Base-by-base conservation (phyloP, 2,888 invertebrate species). In the Spisula subtruncata region DNA sequence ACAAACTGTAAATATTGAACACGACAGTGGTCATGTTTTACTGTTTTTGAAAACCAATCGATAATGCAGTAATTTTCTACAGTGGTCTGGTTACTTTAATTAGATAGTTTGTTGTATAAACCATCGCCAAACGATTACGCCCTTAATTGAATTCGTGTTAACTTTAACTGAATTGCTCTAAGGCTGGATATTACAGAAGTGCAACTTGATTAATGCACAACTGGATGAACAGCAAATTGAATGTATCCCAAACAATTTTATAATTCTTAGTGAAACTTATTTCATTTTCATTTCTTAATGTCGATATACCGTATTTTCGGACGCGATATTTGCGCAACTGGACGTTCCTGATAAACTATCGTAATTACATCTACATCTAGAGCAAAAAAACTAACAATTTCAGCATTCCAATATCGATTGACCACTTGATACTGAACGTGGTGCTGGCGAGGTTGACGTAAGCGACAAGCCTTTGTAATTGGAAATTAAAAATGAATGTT, bases 71-170 rank as follows among this genome's bases (percentile, higher is more conserved):
- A 25, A 35, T 35, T 75, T 71, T 75, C 35, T 16, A 75, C 18
- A 16, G 32, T 75, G 29, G 18, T 32, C 16, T 32, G 35, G 35
- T 75, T 75, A 75, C 32, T 75, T 75, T 75, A 35, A 75, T 75
- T 75, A 35, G 75, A 75, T 18, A 16, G 25, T 35, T 75, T 75
- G 32, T 32, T 35, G 75, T 75, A 35, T 25, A 75, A 75, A 75
- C 1, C 29, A 32, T 35, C 29, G 12, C 32, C 29, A 32, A 75
- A 32, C 32, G 29, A 75, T 35, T 35, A 32, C 32, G 35, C 4
- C 75, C 16, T 75, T 35, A 75, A 35, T 75, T 32, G 75, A 75
- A 75, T 75, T 35, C 75, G 32, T 35, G 60, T 25, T 66, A 35
- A 75, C 29, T 18, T 75, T 32, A 16, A 75, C 29, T 32, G 75